These are phyloP conservation scores for Temnothorax nylanderi DNA, from an alignment of 1,140 invertebrate species.

Conservation along the genomic window DNA sequence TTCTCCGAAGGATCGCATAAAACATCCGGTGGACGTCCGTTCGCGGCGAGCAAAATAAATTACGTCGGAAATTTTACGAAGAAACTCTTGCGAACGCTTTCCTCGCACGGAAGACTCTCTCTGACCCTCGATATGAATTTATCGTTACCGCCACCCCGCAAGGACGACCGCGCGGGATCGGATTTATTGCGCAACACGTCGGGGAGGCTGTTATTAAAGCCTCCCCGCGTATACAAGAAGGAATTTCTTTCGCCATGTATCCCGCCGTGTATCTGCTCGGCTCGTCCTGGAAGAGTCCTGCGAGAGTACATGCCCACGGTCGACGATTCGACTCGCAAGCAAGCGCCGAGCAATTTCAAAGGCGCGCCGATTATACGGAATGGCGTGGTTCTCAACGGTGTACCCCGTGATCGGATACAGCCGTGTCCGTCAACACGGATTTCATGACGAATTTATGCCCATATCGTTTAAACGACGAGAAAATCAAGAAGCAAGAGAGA, in stretches of 20 bases:
- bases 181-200: slow-evolving; percentile 49
- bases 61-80: not conserved
- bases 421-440: not conserved
- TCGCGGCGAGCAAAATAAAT: slow-evolving; percentile 14
- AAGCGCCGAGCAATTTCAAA: slow-evolving; percentile 46
- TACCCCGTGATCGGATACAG: not conserved
- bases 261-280: not conserved
- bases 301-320: not conserved
- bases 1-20: not conserved
- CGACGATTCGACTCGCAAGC: slow-evolving; percentile 29
- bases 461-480: not conserved
- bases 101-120: not conserved
- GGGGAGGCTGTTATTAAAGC: slow-evolving; percentile 41
- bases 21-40: not conserved
- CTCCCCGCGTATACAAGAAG: not conserved
- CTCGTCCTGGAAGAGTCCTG: slow-evolving; percentile 27
- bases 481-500: not conserved
- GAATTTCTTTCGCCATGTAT: slow-evolving; percentile 29
- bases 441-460: slow-evolving; percentile 19
- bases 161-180: not conserved
- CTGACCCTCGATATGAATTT: slow-evolving; percentile 15
- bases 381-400: slow-evolving; percentile 14
- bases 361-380: slow-evolving; percentile 52
- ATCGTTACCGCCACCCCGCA: not conserved
- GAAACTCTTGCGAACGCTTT: not conserved